Base-by-base conservation (phyloP, 2,113 vertebrate genomes). In the Pygoscelis adeliae region DNA sequence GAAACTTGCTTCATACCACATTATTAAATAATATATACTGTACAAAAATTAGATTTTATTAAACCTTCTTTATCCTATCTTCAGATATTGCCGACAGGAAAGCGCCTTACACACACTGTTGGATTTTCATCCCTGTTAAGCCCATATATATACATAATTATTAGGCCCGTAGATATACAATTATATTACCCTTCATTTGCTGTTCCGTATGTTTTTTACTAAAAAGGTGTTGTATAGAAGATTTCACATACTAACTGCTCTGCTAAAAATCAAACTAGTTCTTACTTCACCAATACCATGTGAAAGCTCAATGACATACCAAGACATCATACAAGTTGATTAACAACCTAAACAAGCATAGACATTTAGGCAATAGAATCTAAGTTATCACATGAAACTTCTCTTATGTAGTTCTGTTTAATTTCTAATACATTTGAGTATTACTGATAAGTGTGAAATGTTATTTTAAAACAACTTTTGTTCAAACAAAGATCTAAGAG, bases 101-200 rank as follows among this genome's bases (percentile, higher is more conserved):
- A 65, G 3, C 0, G 0, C 19, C 84, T 61, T 40, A 59, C 21
- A 74, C 10, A 30, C 2, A n/a, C 11, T 49, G 21, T 30, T 67
- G 30, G 5, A n/a, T 71, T 89, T 87, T 72, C 27, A 72, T 77
- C 15, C 44, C 10, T 58, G 13, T 59, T 87, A 83, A 53, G 4
- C 6, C 38, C 25, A 14, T 47, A 53, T 25, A 36, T n/a, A 8
- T 9, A 52, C 21, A 13, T 49, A 67, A 58, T 25, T 44, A 19
- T 26, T 62, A 70, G 63, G 5, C 4, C 18, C 27, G 27, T 32
- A 58, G 11, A 15, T 56, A 36, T 22, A 19, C 3, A 73, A 10
- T 67, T 90, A n/a, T 12, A 29, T 4, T n/a, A 22, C 3, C 0
- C 20, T 82, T n/a, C 12, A 67, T 61, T 85, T 58, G 4, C 8